Conservation (phyloP, 2,797 vertebrate genomes). For the Valencia hispanica region DNA sequence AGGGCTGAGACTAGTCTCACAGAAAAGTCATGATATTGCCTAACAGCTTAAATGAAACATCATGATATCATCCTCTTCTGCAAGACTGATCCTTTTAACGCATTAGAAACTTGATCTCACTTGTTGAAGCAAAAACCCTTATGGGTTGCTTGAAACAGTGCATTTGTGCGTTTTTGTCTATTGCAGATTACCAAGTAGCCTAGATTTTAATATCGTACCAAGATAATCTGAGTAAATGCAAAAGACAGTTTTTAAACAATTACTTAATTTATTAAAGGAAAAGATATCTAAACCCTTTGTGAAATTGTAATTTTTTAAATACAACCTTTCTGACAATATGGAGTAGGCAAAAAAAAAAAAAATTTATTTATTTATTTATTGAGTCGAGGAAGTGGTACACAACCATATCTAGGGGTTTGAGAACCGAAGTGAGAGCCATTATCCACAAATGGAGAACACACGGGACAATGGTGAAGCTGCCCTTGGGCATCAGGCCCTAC, state of each 20-base stretch:
- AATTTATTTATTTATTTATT: too few species aligned
- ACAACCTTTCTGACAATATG: background rate
- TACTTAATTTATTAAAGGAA: background rate
- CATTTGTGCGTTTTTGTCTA: background rate
- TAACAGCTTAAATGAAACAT: slow-evolving; percentile 4
- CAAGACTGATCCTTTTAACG: background rate
- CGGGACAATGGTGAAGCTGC: background rate
- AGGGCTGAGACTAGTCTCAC: slow-evolving; percentile 28
- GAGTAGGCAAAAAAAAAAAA: background rate
- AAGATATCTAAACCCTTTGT: too few species aligned
- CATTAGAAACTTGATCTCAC: slow-evolving; percentile 13
- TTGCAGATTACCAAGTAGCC: background rate
- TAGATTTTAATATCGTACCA: background rate
- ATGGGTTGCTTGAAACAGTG: background rate
- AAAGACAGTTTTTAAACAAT: background rate
- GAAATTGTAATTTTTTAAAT: background rate
- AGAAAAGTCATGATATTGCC: slow-evolving; percentile 24
- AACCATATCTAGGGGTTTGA: background rate
- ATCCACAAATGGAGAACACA: background rate
- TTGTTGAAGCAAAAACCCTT: background rate
- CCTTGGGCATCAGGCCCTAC: background rate
- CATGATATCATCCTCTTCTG: slow-evolving; percentile 27
- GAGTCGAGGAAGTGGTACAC: background rate
- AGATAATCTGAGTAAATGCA: background rate
- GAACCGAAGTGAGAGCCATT: background rate